These are phyloP conservation scores for Centropyge bicolor DNA, from an alignment of 2,797 vertebrate genomes.

Conservation along the genomic window DNA sequence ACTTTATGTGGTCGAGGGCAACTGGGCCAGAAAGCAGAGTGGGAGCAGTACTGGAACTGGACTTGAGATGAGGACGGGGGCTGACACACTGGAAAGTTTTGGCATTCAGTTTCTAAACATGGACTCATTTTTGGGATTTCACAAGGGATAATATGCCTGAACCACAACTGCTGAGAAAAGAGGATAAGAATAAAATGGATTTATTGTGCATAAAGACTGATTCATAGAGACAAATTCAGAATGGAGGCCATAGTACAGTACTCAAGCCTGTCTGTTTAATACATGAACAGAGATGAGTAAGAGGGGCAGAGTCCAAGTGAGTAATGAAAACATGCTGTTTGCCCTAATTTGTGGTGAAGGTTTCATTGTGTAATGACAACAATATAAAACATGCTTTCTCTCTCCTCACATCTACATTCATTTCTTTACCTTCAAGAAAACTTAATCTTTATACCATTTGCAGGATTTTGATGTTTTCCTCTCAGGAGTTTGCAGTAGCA, in stretches of 20 bases:
- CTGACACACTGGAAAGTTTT: constrained; percentile 63
- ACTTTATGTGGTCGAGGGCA: not conserved
- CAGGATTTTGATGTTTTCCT: constrained; percentile 9
- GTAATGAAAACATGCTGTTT: constrained; percentile 55
- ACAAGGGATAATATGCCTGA: constrained; percentile 39
- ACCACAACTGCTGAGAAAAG: constrained; percentile 58
- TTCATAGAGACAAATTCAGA: not conserved
- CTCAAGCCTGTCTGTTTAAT: not conserved
- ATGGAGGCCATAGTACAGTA: constrained; percentile 12
- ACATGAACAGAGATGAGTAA: constrained; percentile 45
- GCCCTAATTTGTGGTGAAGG: constrained; percentile 18
- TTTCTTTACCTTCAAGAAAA: not conserved
- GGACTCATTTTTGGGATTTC: constrained; percentile 42
- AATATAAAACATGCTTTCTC: not conserved
- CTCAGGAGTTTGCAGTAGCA: constrained; percentile 12
- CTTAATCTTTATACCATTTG: not conserved
- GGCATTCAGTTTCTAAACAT: constrained; percentile 44
- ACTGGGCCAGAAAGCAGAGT: constrained; percentile 8
- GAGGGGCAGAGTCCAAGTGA: constrained; percentile 13
- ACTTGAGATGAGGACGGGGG: constrained; percentile 33
- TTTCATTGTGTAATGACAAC: not conserved
- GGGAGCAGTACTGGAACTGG: constrained; percentile 46
- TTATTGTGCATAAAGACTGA: constrained; percentile 43
- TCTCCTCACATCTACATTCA: not conserved
- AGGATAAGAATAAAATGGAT: constrained; percentile 31